Base-by-base conservation (phyloP, 2,113 vertebrate genomes). In the Zingel zingel region DNA sequence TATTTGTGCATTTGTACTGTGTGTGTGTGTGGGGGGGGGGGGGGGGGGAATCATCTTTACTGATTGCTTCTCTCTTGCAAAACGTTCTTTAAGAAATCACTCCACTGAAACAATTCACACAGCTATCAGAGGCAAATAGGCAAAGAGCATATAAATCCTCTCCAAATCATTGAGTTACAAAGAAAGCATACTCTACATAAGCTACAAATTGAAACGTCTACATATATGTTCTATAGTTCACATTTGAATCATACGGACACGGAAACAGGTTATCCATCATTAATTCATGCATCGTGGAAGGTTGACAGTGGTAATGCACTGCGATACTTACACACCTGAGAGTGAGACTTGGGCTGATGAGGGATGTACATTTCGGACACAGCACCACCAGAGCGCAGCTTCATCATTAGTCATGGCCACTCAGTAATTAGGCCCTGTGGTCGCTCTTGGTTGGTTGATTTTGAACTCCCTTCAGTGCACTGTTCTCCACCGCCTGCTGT, bases 391-490 rank as follows among this genome's bases (percentile, higher is more conserved):
- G 47, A 79, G 74, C 11, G 4, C 79, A 72, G 84, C 75, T 82
- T 90, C 88, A 77, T 86, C 48, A 78, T 88, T 89, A 84, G 80
- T 77, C 73, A 85, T 71, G 77, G 79, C 87, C 74, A 21, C 54
- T 69, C 64, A 14, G 78, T 93, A 94, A 94, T 94, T 91, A 92
- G 85, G 82, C 81, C 86, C 66, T 18, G 16, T 50, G 69, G 88
- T 84, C 77, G 86, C 79, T 73, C 23, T 76, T 54, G 74, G 74
- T 58, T 56, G 85, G 81, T 71, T 90, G 90, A 90, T 89, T 90
- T 74, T 72, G 54, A 72, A 43, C 75, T 87, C 53, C 74, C 59
- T 65, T 78, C 36, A 47, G 66, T 59, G 51, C 18, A 0, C 62
- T 71, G 54, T 51, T 77, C 74, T 81, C 62, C 27, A 10, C 56